Conservation (phyloP, 2,113 vertebrate genomes). For the Oxygymnocypris stewartii region DNA sequence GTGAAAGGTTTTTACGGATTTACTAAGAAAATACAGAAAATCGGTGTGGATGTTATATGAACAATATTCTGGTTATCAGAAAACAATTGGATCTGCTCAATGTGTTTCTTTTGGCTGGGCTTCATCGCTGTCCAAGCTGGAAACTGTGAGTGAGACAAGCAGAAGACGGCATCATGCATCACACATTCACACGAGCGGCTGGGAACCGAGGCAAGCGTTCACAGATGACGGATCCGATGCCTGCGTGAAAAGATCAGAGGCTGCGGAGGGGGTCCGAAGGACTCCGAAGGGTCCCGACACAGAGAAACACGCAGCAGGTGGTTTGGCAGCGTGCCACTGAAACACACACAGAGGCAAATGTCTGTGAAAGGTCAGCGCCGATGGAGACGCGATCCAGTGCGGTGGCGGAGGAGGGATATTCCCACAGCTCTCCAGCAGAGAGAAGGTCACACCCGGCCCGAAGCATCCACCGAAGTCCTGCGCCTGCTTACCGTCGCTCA, state of each 20-base stretch:
- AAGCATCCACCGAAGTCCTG: conserved; percentile 59
- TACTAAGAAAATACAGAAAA: too few species aligned
- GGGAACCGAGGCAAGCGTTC: conserved; percentile 15
- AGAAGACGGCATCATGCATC: not conserved
- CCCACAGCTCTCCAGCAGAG: conserved; percentile 41
- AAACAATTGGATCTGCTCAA: too few species aligned
- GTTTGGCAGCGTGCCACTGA: conserved; percentile 45
- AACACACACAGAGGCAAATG: conserved; percentile 33
- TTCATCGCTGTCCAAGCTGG: not conserved
- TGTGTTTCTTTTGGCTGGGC: too few species aligned
- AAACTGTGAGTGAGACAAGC: too few species aligned
- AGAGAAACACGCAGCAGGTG: conserved; percentile 48
- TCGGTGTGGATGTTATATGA: too few species aligned
- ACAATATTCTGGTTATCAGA: too few species aligned
- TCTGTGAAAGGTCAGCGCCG: conserved; percentile 62
- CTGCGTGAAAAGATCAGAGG: conserved; percentile 43
- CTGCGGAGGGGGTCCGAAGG: too few species aligned
- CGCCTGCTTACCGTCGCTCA: conserved; percentile 50
- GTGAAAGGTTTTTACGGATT: too few species aligned
- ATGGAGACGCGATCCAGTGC: conserved; percentile 48
- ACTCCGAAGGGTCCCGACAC: conserved; percentile 38
- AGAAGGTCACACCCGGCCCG: conserved; percentile 72
- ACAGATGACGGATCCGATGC: conserved; percentile 12
- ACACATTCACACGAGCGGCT: not conserved
- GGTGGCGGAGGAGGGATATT: conserved; percentile 52